Evolutionary conservation across 2,113 vertebrate species (phyloP), one percentile per base, ranked within the genome.

Genomic region (Malaclemys terrapin): DNA sequence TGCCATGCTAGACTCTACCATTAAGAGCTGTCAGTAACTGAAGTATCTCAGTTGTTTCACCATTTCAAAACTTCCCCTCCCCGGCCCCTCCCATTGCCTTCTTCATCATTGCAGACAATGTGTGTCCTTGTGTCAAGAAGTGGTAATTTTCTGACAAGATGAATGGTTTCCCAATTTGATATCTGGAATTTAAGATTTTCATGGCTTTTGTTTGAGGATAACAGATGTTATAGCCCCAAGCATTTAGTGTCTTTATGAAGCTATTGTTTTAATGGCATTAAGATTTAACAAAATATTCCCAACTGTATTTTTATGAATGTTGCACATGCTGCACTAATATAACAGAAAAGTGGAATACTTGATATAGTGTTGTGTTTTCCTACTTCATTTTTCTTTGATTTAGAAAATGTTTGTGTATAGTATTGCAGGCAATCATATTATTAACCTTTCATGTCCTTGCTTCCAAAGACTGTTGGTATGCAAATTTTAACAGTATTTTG

Each of bases 51-150:
- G 42, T 93, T 59, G 6, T 38, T 94, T 93, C 91, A 3, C 31
- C 8, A 31, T 49, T 78, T 84, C 35, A 84, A 90, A 72, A 57
- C 49, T 89, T 65, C 0, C 0, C 14, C 11, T 89, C 56, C 75
- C 11, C 89, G 53, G 53, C 20, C 22, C 45, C 69, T 54, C 57
- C 16, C 19, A 38, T 69, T 87, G 53, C 8, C 19, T 3, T 47
- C 6, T 31, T 75, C 90, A 22, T 80, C 94, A 35, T 11, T 86
- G 24, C 59, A 22, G 47, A 52, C 35, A 80, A 8, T 80, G 10
- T 0, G 7, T 84, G 75, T 65, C 13, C 0, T 0, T 1, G 31
- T 80, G 14, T 47, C 29, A 53, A 65, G 45, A 76, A 89, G 53
- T 78, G 91, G 82, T 82, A 78, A 14, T 38, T 93, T 8, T 65